These are phyloP conservation scores for Choreutis nemorana DNA, from an alignment of 2,888 invertebrate species.

Conservation along the genomic window DNA sequence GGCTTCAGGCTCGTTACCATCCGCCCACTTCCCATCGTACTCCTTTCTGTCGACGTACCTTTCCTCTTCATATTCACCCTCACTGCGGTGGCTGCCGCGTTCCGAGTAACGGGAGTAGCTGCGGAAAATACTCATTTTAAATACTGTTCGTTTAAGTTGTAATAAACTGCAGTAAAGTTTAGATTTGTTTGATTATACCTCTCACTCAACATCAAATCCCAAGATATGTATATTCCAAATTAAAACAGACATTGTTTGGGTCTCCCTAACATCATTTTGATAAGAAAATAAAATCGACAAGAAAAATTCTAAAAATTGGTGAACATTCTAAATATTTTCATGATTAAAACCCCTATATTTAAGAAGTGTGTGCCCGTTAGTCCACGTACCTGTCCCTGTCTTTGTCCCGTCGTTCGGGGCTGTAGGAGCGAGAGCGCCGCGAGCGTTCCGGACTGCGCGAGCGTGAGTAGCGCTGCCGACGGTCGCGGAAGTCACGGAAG, in stretches of 20 bases:
- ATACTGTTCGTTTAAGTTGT: not conserved
- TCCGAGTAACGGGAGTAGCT: conserved; percentile 57
- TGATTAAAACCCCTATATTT: not conserved
- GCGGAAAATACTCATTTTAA: conserved; percentile 7
- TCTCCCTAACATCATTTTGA: conserved; percentile 5
- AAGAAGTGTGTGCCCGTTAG: not conserved
- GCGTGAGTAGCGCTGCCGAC: conserved; percentile 64
- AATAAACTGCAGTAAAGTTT: too few relatives aligned
- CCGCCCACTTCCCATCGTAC: conserved; percentile 73
- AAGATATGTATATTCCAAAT: too few relatives aligned
- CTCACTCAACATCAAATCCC: too few relatives aligned
- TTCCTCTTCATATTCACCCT: conserved; percentile 61
- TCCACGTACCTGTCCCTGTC: conserved; percentile 50
- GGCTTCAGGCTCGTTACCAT: conserved; percentile 59
- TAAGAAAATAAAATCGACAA: conserved; percentile 1
- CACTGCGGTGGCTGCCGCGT: conserved; percentile 56
- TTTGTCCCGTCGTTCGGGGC: conserved; percentile 53
- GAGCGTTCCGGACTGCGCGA: conserved; percentile 66
- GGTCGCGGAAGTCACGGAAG: conserved; percentile 74
- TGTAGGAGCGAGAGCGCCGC: conserved; percentile 56
- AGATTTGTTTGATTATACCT: too few relatives aligned
- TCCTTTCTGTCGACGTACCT: conserved; percentile 69
- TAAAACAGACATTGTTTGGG: conserved; percentile 4
- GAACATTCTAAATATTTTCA: not conserved
- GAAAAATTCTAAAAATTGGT: not conserved